Evolutionary conservation across 2,888 invertebrate species (phyloP).

Genomic region (Anthrax anthrax): DNA sequence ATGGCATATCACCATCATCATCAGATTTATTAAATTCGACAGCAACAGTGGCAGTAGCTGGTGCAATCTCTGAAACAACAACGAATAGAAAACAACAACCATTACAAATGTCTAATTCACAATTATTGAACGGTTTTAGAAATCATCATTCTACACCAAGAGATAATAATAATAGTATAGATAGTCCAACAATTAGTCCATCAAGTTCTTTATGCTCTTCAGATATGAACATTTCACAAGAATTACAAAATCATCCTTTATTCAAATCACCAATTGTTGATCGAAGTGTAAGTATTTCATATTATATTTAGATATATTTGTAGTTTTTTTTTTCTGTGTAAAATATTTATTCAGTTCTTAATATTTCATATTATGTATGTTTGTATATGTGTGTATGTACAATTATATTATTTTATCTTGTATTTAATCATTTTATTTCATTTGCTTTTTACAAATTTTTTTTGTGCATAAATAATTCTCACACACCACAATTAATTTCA

Average conservation of each 20-base stretch:
- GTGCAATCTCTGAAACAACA: neutral
- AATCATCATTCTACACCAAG: constrained; percentile 12
- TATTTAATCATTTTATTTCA: too few relatives aligned
- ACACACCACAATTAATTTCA: too few relatives aligned
- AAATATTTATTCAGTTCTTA: too few relatives aligned
- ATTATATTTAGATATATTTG: neutral
- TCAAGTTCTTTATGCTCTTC: constrained; percentile 33
- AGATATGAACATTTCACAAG: constrained; percentile 41
- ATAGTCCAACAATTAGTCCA: constrained; percentile 32
- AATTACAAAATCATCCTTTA: constrained; percentile 37
- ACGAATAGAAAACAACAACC: neutral
- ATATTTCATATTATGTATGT: too few relatives aligned
- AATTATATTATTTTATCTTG: too few relatives aligned
- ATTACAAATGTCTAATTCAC: constrained; percentile 24
- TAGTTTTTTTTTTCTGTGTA: constrained; percentile 5
- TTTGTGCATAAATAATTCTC: too few relatives aligned
- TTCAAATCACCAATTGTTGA: constrained; percentile 46
- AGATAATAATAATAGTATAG: constrained; percentile 13
- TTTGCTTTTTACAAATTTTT: constrained; percentile 14
- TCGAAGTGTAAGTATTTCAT: constrained; percentile 42
- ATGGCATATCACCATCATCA: neutral
- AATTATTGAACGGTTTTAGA: constrained; percentile 27
- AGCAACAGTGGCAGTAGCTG: neutral
- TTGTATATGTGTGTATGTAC: too few relatives aligned
- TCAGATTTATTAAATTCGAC: neutral